Base-by-base conservation (phyloP, 2,888 invertebrate genomes). In the Apotomis betuletana region DNA sequence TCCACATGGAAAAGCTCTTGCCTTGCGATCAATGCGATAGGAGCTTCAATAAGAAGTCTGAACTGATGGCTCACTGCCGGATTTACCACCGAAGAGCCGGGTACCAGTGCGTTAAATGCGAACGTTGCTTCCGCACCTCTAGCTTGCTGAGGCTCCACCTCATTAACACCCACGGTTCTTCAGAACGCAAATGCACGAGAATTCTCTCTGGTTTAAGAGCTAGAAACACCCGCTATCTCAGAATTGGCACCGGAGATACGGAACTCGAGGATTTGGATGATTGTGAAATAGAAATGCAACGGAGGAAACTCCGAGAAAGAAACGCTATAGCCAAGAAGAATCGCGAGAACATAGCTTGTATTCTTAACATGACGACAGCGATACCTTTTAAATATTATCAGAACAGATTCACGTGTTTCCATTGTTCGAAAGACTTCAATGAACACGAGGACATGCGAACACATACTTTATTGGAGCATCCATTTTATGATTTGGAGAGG, bases 351-450 rank as follows among this genome's bases (percentile, higher is more conserved):
- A 74, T 78, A 4, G 69, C 71, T 4, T 73, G 74, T 46, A 74
- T 78, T 13, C 54, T 78, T 9, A 77, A 76, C 54, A 77, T 76
- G 75, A 74, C 76, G 3, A 77, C 75, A 4, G 75, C 75, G 3
- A 74, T 78, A 57, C 78, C 78, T 4, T 78, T 78, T 38, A 77
- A 76, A 54, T 76, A 74, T 54, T 76, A 73, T 61, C 75, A 74
- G 59, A 77, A 75, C 44, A 74, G 72, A 58, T 78, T 74, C 68
- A 69, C 73, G 3, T 78, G 78, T 61, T 76, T 76, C 54, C 77
- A 76, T 57, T 78, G 78, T 41, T 60, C 72, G 6, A 70, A 73
- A 64, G 67, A 69, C 15, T 75, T 77, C 41, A 62, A 62, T 5
- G 75, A 76, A 5, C 63, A 73, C 13, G 72, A 74, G 38, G 73